A percentile compares a stretch with the other conserved stretches of the same genome.
Conservation (phyloP, 2,888 invertebrate genomes). For the Mayetiola destructor region DNA sequence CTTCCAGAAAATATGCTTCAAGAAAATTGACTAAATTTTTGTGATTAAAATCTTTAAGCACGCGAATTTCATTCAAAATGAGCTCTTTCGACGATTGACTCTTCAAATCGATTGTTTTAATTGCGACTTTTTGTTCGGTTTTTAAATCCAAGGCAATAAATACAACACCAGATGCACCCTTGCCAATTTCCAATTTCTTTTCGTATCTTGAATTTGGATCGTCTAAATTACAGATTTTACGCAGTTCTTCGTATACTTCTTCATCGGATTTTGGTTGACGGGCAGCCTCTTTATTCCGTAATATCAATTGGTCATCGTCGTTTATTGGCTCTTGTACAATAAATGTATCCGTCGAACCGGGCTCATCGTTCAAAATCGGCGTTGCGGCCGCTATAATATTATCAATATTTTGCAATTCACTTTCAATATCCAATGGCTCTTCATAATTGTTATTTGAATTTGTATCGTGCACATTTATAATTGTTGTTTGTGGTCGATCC, state of each 20-base stretch:
- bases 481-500: neutral
- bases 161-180: slow-evolving; percentile 86
- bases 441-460: neutral
- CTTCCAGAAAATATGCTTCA: slow-evolving; percentile 80
- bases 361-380: neutral
- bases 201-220: slow-evolving; percentile 71
- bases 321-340: slow-evolving; percentile 31
- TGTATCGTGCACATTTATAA: slow-evolving; percentile 2
- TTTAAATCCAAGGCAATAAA: slow-evolving; percentile 72
- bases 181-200: slow-evolving; percentile 70
- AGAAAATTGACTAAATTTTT: slow-evolving; percentile 91
- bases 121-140: slow-evolving; percentile 66
- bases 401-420: neutral
- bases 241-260: slow-evolving; percentile 55
- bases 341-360: neutral
- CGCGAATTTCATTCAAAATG: slow-evolving; percentile 86
- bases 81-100: slow-evolving; percentile 93
- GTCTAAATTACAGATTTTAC: slow-evolving; percentile 63
- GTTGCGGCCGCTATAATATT: neutral
- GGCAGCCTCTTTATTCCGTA: slow-evolving; percentile 33
- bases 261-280: slow-evolving; percentile 31
- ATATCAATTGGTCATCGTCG: slow-evolving; percentile 27
- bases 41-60: slow-evolving; percentile 81
- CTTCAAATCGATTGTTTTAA: slow-evolving; percentile 89
- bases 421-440: neutral